phyloP scores from a whole-genome alignment of 2,888 invertebrate species.

The Aphrophora alni region DNA sequence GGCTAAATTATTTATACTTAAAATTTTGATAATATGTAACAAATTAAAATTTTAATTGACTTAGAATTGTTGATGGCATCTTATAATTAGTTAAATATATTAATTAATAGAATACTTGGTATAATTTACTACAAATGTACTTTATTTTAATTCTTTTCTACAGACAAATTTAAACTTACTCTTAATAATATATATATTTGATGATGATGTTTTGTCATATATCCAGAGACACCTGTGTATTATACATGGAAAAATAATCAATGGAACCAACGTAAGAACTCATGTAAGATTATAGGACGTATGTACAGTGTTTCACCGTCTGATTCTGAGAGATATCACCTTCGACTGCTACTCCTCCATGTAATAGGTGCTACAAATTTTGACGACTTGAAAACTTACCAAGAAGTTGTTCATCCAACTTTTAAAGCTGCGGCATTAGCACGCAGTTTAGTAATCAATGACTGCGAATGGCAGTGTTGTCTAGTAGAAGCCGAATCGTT shows the following conservation, averaged over 20 bases:
- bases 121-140: no score
- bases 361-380: conserved; percentile 49
- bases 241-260: neutral
- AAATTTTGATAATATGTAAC: no score
- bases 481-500: conserved; percentile 47
- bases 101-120: no score
- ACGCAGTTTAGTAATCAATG: conserved; percentile 53
- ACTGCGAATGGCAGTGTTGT: conserved; percentile 49
- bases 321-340: conserved; percentile 19
- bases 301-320: conserved; percentile 11
- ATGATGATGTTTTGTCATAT: no score
- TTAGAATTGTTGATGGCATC: no score
- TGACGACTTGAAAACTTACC: conserved; percentile 50
- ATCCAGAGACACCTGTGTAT: conserved; percentile 21
- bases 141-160: no score
- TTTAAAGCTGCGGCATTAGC: conserved; percentile 52
- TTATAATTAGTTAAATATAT: no score
- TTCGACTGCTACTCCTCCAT: conserved; percentile 48
- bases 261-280: conserved; percentile 13
- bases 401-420: conserved; percentile 50
- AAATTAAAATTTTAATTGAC: no score
- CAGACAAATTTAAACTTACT: no score
- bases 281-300: neutral
- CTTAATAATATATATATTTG: no score
- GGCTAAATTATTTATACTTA: no score